A percentile compares a stretch with the other conserved stretches of the same genome.
phyloP scores from a whole-genome alignment of 2,888 invertebrate species.

The Rhimphoctona megacephalus region DNA sequence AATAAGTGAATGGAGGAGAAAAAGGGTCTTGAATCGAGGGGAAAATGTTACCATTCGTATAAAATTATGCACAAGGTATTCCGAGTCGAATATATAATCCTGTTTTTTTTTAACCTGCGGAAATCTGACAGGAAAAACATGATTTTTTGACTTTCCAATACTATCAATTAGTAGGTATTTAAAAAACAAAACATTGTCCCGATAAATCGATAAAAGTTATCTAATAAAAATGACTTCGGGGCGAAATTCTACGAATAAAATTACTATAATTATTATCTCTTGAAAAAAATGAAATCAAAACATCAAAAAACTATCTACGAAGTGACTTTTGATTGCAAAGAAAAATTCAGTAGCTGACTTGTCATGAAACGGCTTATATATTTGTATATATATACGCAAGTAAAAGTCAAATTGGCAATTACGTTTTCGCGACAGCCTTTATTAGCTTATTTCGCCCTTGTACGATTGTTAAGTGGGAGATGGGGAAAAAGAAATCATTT shows the following conservation, averaged over 20 bases:
- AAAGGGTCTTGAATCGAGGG: slow-evolving; percentile 32
- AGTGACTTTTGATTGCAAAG: neutral
- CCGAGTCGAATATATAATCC: neutral
- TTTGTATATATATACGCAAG: slow-evolving; percentile 9
- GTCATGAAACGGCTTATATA: neutral
- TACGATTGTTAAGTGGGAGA: slow-evolving; percentile 31
- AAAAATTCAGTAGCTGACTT: neutral
- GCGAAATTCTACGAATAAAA: too few relatives aligned
- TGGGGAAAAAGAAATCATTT: slow-evolving; percentile 14
- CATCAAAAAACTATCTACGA: neutral
- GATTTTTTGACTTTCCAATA: neutral
- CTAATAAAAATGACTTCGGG: neutral
- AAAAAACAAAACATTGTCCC: neutral
- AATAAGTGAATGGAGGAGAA: slow-evolving; percentile 38
- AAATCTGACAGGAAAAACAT: neutral
- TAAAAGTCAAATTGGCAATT: slow-evolving; percentile 56
- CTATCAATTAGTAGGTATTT: neutral
- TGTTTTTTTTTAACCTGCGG: neutral
- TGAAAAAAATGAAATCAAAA: neutral
- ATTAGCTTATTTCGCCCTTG: slow-evolving; percentile 54
- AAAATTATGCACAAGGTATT: neutral
- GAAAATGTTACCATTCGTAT: neutral
- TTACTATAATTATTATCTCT: too few relatives aligned
- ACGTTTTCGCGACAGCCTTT: slow-evolving; percentile 50
- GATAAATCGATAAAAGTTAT: neutral